phyloP scores from a whole-genome alignment of 2,797 vertebrate species.

The Crocidura indochinensis region DNA sequence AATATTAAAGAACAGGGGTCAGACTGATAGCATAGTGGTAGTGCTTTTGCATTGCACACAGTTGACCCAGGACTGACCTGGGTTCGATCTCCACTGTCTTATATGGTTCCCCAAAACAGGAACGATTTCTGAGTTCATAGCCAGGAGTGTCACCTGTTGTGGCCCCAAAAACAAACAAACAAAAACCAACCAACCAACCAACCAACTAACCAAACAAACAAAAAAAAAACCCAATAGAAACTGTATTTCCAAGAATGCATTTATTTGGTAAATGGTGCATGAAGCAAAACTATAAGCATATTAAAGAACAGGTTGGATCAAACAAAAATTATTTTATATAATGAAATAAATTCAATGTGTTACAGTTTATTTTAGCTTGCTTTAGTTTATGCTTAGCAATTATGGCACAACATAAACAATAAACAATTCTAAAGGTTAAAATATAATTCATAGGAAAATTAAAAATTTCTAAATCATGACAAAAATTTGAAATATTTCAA shows the following conservation, averaged over 20 bases:
- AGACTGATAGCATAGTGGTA: no score
- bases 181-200: no score
- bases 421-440: constrained; percentile 45
- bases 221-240: neutral
- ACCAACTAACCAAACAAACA: no score
- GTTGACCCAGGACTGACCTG: no score
- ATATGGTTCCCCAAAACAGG: no score
- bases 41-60: no score
- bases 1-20: no score
- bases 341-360: constrained; percentile 53
- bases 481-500: neutral
- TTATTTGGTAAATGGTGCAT: constrained; percentile 66
- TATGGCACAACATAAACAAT: neutral
- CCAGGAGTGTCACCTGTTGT: no score
- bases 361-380: constrained; percentile 38
- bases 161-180: no score
- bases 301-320: constrained; percentile 64
- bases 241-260: constrained; percentile 61
- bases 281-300: constrained; percentile 62
- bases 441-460: neutral
- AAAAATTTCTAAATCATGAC: no score
- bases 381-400: constrained; percentile 61
- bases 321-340: constrained; percentile 53
- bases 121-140: no score
- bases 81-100: no score